phyloP scores from a whole-genome alignment of 2,113 vertebrate genomes.

The Chitala chitala region DNA sequence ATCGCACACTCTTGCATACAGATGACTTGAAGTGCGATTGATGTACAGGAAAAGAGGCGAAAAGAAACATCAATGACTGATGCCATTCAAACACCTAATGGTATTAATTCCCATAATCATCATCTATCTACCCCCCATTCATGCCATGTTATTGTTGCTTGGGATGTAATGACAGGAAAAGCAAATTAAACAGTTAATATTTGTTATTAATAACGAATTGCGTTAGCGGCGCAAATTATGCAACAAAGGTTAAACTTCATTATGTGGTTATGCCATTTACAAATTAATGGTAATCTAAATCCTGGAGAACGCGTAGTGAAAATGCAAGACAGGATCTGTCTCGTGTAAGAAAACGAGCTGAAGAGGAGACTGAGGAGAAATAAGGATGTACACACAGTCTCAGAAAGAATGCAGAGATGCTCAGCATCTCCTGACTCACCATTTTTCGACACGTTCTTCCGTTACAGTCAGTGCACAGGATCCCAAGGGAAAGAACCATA shows the following conservation, averaged over 20 bases:
- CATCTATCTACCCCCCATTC: background rate
- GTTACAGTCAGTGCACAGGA: background rate
- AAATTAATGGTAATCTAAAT: background rate
- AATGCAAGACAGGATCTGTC: background rate
- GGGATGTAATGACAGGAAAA: background rate
- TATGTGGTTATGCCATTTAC: background rate
- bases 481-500: background rate
- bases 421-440: background rate
- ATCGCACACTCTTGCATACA: constrained; percentile 21
- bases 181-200: background rate
- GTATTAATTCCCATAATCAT: background rate
- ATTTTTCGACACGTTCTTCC: constrained; percentile 10
- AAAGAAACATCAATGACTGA: background rate
- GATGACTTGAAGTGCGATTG: constrained; percentile 21
- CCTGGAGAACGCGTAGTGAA: background rate
- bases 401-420: constrained; percentile 2
- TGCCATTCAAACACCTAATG: constrained; percentile 1
- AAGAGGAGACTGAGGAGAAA: constrained; percentile 7
- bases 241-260: constrained; percentile 10
- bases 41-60: background rate
- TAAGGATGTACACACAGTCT: constrained; percentile 11
- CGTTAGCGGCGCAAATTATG: background rate
- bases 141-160: background rate
- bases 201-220: background rate
- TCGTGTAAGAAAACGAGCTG: background rate